Percentiles rank a stretch among this genome's conserved stretches.
These are phyloP conservation scores for Drosophila peninsularis DNA, from an alignment of 2,888 invertebrate genomes.

Conservation along the genomic window DNA sequence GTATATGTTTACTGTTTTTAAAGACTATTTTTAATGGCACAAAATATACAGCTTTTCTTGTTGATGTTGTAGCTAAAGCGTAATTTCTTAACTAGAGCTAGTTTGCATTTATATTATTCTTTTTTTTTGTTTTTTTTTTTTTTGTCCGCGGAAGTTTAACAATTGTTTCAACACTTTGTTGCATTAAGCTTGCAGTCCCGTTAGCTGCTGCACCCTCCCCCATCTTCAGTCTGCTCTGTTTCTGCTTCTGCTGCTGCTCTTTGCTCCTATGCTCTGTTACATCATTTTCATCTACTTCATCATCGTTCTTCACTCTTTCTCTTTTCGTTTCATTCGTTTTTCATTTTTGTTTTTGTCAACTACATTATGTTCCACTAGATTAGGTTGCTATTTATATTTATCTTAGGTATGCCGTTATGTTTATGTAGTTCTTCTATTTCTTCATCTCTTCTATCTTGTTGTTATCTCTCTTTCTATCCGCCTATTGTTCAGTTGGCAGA, in stretches of 20 bases:
- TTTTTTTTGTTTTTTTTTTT: conserved; percentile 1
- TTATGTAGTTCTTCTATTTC: conserved; percentile 69
- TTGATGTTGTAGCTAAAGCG: conserved; percentile 35
- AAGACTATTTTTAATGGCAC: conserved; percentile 75
- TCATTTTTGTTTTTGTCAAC: conserved; percentile 54
- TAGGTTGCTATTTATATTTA: conserved; percentile 79
- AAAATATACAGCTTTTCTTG: conserved; percentile 71
- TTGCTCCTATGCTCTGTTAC: conserved; percentile 51
- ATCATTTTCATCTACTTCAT: conserved; percentile 23
- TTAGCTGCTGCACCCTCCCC: conserved; percentile 10
- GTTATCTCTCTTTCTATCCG: conserved; percentile 35
- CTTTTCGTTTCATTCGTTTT: conserved; percentile 12
- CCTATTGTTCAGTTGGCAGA: conserved; percentile 16
- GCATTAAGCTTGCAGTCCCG: conserved; percentile 34
- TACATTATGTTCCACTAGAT: conserved; percentile 79
- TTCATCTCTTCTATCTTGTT: conserved; percentile 20
- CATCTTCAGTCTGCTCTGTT: conserved; percentile 15
- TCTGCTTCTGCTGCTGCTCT: conserved; percentile 41
- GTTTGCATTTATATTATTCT: conserved; percentile 14
- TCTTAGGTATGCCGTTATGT: conserved; percentile 78
- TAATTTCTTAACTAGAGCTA: conserved; percentile 44
- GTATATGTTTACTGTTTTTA: conserved; percentile 26
- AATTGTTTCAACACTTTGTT: conserved; percentile 40
- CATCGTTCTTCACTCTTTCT: conserved; percentile 18
- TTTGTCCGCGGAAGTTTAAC: conserved; percentile 44